Base-by-base conservation (phyloP, 2,797 vertebrate genomes). In the Melanotaenia pygmaea region DNA sequence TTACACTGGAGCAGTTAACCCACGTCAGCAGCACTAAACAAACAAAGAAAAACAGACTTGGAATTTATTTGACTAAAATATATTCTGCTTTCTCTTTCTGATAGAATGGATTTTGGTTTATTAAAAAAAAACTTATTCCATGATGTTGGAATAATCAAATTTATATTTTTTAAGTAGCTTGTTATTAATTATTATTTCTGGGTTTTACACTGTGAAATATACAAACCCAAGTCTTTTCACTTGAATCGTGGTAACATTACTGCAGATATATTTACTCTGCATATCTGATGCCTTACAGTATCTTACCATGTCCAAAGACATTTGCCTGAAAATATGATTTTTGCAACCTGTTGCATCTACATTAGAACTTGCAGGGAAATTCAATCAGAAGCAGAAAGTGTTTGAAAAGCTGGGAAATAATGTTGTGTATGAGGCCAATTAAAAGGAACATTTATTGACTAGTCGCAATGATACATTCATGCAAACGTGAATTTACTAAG, bases 1-100 rank as follows among this genome's bases (percentile, higher is more conserved):
- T 92, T 67, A 98, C 97, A 0, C 96, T 98, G 86, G 94, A 86
- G 83, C 97, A 98, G 90, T 98, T 98, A 89, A 98, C 94, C 97
- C 97, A 98, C 0, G 97, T 98, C 83, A 98, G 94, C 66, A 98
- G 89, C 90, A 95, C 94, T 95, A 22, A 73, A 58, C 18, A 13
- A 40, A 37, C 34, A 58, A 16, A 65, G 3, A 59, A 47, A 59
- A 47, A 64, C 34, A 60, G 3, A 5, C 10, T 69, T 50, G 59
- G 14, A 16, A 11, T n/a, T 69, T 16, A 40, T 56, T 59, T 53
- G 22, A 5, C 37, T 7, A 47, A 11, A 45, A 10, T 2, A 24
- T 24, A 22, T 8, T 38, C 7, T 14, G 26, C 5, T 32, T 67
- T 24, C 26, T 12, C 9, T 56, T 9, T 26, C 24, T 43, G 6